phyloP scores from a whole-genome alignment of 2,888 invertebrate genomes.

The Lepidocyrtoides sp. region DNA sequence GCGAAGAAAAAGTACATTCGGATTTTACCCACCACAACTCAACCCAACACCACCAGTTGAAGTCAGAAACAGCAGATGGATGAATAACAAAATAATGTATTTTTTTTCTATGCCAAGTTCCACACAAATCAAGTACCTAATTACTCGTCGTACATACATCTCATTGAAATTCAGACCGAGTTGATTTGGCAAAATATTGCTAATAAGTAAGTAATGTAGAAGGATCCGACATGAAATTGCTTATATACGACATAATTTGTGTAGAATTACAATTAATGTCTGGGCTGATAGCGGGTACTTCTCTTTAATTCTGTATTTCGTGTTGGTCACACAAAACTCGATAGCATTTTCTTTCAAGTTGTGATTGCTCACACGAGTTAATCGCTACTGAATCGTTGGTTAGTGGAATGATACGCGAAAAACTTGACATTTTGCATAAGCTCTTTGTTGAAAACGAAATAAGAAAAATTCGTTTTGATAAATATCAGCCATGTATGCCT shows the following conservation, averaged over 20 bases:
- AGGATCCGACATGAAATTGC: background rate
- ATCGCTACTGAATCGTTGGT: background rate
- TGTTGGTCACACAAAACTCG: background rate
- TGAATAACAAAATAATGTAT: background rate
- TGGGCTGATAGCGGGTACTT: background rate
- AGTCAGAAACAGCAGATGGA: background rate
- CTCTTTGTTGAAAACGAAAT: background rate
- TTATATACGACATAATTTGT: background rate
- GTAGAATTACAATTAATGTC: background rate
- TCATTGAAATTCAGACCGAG: slow-evolving; percentile 50
- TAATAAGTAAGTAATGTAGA: slow-evolving; percentile 19
- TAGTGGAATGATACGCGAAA: background rate
- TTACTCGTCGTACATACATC: slow-evolving; percentile 1
- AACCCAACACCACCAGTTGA: background rate
- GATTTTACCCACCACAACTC: background rate
- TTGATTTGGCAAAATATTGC: slow-evolving; percentile 1
- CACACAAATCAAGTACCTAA: slow-evolving; percentile 34
- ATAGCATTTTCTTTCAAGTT: background rate
- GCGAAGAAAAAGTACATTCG: background rate
- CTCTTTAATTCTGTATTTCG: background rate
- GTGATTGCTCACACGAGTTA: background rate
- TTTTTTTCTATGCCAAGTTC: background rate
- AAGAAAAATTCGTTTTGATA: background rate
- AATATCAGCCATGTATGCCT: background rate
- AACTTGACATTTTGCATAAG: background rate